phyloP scores from a whole-genome alignment of 2,888 invertebrate genomes.

The Toxonevra muliebris region DNA sequence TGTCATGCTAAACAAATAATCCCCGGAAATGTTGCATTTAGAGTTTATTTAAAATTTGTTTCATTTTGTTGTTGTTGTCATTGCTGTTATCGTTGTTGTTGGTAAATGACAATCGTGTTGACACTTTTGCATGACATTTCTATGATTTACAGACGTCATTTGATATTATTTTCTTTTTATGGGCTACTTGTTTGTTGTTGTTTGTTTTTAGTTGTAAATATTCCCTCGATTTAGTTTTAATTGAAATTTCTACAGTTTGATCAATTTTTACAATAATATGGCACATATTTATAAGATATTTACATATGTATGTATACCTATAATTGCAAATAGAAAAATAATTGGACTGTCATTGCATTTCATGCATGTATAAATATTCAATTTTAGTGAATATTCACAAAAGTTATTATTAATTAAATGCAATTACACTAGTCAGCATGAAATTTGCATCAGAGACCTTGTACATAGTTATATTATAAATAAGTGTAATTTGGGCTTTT shows the following conservation, averaged over 20 bases:
- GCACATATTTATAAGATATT: no score
- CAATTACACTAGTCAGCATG: no score
- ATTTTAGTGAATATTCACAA: no score
- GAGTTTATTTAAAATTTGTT: constrained; percentile 22
- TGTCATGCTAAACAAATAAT: constrained; percentile 24
- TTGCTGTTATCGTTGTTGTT: constrained; percentile 7
- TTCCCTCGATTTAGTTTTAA: background rate
- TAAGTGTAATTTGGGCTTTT: background rate
- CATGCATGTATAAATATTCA: no score
- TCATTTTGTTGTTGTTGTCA: constrained; percentile 9
- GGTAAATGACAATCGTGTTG: constrained; percentile 9
- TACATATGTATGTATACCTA: no score
- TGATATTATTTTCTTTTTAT: constrained; percentile 1
- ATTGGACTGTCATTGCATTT: no score
- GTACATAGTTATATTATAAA: background rate
- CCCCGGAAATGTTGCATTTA: constrained; percentile 27
- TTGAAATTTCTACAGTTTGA: constrained; percentile 26
- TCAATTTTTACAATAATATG: constrained; percentile 4
- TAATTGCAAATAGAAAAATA: no score
- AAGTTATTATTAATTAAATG: no score
- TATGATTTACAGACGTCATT: constrained; percentile 16
- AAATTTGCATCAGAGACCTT: background rate
- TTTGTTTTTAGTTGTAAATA: background rate
- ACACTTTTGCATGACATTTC: constrained; percentile 14
- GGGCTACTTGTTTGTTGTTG: background rate